Base-by-base conservation (phyloP, 2,113 vertebrate species). In the Gorsachius goisagi region DNA sequence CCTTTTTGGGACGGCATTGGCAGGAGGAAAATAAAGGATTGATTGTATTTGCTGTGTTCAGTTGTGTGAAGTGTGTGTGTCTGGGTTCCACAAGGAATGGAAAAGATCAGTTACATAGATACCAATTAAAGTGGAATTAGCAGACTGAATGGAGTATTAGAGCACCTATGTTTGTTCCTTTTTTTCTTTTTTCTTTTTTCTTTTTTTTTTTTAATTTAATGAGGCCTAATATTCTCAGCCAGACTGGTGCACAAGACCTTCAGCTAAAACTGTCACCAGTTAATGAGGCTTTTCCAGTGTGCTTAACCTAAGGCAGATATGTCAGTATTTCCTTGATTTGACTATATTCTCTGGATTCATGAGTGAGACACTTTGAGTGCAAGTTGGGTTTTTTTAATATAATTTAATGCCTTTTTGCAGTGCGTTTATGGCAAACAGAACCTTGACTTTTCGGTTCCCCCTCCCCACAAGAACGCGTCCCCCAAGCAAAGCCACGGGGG, bases 271-370 rank as follows among this genome's bases (percentile, higher is more conserved):
- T 55, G 52, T 82, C 94, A 66, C 66, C 59, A 77, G 35, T 88
- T 95, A 97, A 96, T 95, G 76, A 83, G 72, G 71, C 67, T 97
- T 92, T 97, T 93, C 75, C 91, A 89, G 32, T 9, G 28, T 68
- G 37, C 60, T 91, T 96, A 83, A 87, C 91, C 85, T 59, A 56
- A 83, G 94, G 78, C 67, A 47, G 73, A 28, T 49, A 30, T 44
- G 56, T 53, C 68, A 67, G 45, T 76, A 59, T 83, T 83, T 58
- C 79, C 68, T 88, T 77, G 37, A 44, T 91, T 91, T 59, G 79
- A 28, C 63, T 50, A 13, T 66, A 1, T 71, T 68, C 62, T 33
- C 62, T 44, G 81, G 47, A 47, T 93, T 91, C 88, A 4, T 11
- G 10, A 52, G 53, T 47, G 14, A 72, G 62, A 47, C 5, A 5